Evolutionary conservation across 2,888 invertebrate genomes (phyloP).

Genomic region (Drosophila phalerata): DNA sequence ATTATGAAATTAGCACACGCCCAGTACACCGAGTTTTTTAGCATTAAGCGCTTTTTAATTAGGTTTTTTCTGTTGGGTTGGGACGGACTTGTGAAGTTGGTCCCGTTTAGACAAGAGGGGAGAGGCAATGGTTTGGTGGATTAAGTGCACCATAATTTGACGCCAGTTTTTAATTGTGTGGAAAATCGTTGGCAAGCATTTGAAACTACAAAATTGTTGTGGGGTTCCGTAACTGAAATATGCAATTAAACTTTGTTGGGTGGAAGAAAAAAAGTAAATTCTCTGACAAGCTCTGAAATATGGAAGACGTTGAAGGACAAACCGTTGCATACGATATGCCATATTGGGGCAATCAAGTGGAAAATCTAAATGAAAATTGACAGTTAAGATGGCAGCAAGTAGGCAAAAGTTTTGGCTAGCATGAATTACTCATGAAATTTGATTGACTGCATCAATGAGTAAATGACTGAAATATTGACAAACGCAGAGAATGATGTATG

Average conservation of each 20-base stretch:
- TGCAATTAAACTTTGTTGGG: conserved; percentile 65
- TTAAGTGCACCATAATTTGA: conserved; percentile 64
- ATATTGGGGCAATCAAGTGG: conserved; percentile 59
- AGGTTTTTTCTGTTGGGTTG: conserved; percentile 51
- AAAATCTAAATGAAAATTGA: conserved; percentile 77
- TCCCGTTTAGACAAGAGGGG: conserved; percentile 5
- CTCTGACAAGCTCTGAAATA: conserved; percentile 21
- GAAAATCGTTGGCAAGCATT: conserved; percentile 62
- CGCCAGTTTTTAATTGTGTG: conserved; percentile 72
- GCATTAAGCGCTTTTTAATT: conserved; percentile 78
- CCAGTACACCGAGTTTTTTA: conserved; percentile 52
- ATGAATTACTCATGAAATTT: conserved; percentile 78
- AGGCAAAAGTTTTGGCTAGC: conserved; percentile 54
- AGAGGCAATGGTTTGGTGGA: conserved; percentile 7
- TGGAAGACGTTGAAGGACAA: conserved; percentile 6
- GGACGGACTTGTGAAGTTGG: conserved; percentile 49
- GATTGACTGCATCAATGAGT: conserved; percentile 78
- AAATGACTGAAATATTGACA: conserved; percentile 70
- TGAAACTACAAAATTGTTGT: conserved; percentile 47
- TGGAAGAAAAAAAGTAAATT: conserved; percentile 1
- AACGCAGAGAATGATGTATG: conserved; percentile 17
- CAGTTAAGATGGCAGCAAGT: conserved; percentile 53
- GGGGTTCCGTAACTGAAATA: conserved; percentile 35
- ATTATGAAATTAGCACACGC: conserved; percentile 79
- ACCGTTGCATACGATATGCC: conserved; percentile 22